Base-by-base conservation (phyloP, 2,113 vertebrate genomes). In the Corythornis vintsioides region DNA sequence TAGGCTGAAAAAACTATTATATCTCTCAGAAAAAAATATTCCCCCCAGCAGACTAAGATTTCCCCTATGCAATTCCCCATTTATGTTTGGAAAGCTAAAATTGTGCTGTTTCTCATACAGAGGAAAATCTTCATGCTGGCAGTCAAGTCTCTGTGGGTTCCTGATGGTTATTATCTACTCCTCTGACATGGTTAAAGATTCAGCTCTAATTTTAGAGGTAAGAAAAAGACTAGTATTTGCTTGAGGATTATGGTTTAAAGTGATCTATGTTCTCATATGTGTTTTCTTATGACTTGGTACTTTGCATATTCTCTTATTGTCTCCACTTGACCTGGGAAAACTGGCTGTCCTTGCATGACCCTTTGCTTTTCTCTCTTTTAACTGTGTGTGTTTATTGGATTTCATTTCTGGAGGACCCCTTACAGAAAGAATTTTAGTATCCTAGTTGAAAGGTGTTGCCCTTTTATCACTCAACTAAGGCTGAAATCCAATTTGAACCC, bases 401-500 rank as follows among this genome's bases (percentile, higher is more conserved):
- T 96, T 91, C 18, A 57, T 78, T 89, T 90, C 66, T 82, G 74
- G 42, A 78, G 69, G 65, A 86, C n/a, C 43, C 56, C 38, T 83
- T 40, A 57, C 53, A 74, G 70, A 50, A 89, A 78, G 45, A 24
- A 43, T 70, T 82, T 86, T 65, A 0, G 0, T 76, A 59, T 79
- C 55, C 48, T 84, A 65, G 80, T 75, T 88, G 84, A 86, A 89
- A 82, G 65, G 57, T 74, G 53, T 24, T 90, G n/a, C 57, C 76
- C 45, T 89, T 90, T 73, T 79, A 90, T 92, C 71, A 84, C 28
- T 74, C 1, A 7, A 38, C 74, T 76, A 59, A 29, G 50, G 63
- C 70, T 93, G 77, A 92, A 89, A 96, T 86, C 47, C 89, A 92
- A 15, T 93, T 66, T 84, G 81, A 92, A 55, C 50, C 50, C 70